Conservation (phyloP, 2,888 invertebrate genomes). For the Hypsopygia costalis region DNA sequence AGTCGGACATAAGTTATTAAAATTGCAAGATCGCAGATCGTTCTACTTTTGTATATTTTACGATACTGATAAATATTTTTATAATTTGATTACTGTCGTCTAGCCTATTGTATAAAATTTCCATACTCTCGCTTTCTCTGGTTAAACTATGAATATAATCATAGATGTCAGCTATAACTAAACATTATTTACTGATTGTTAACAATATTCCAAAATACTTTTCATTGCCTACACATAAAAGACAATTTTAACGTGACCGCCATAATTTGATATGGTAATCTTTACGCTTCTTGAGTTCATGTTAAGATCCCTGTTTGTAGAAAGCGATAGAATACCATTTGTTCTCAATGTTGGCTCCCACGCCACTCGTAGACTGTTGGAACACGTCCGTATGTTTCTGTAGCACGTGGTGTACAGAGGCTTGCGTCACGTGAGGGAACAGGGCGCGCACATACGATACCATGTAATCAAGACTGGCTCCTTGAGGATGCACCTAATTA, state of each 20-base stretch:
- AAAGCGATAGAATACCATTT: constrained; percentile 93
- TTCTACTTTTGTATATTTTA: too few species aligned
- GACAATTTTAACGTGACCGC: too few species aligned
- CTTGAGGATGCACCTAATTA: constrained; percentile 92
- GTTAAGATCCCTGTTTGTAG: constrained; percentile 20
- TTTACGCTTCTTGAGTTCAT: constrained; percentile 9
- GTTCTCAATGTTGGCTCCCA: constrained; percentile 92
- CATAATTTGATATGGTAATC: constrained; percentile 11
- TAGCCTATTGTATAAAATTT: too few species aligned
- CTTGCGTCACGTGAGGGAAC: constrained; percentile 85
- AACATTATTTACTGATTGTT: not conserved
- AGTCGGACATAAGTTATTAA: too few species aligned
- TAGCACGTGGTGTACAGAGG: constrained; percentile 88
- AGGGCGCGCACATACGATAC: constrained; percentile 94
- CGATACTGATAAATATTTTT: too few species aligned
- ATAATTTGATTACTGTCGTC: too few species aligned
- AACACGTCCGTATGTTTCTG: constrained; percentile 90
- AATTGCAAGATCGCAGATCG: too few species aligned
- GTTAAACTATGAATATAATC: too few species aligned
- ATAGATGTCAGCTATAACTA: too few species aligned
- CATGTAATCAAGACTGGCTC: constrained; percentile 94
- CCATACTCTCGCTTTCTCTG: too few species aligned
- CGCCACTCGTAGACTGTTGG: constrained; percentile 87
- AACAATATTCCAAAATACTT: too few species aligned
- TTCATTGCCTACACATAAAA: too few species aligned